phyloP scores from a whole-genome alignment of 2,797 vertebrate genomes.

The Dipus sagitta region DNA sequence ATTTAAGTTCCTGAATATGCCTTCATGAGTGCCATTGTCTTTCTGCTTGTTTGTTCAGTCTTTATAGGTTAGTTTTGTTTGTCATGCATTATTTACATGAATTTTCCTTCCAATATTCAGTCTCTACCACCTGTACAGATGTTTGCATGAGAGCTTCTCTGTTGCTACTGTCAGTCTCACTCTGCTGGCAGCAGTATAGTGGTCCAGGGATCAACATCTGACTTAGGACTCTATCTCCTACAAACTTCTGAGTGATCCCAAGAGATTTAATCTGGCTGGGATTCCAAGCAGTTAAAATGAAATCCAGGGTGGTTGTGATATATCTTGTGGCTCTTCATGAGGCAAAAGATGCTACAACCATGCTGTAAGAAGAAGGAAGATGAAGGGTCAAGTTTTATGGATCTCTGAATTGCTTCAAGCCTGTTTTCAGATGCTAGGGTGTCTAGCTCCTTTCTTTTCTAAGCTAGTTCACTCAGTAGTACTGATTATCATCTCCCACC shows the following conservation, averaged over 20 bases:
- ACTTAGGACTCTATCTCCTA: neutral
- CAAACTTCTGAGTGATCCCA: neutral
- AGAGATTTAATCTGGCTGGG: neutral
- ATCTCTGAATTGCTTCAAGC: neutral
- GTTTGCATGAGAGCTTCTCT: neutral
- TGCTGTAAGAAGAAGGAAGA: neutral
- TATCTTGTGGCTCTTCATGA: neutral
- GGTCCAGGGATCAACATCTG: neutral
- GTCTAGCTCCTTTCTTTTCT: neutral
- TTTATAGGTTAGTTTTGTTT: neutral
- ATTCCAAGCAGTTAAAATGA: neutral
- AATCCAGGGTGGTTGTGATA: neutral
- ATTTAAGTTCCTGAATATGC: neutral
- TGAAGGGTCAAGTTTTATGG: neutral
- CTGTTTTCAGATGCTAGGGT: neutral
- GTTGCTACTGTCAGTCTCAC: neutral
- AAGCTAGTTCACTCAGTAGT: neutral
- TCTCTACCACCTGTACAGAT: rapidly evolving
- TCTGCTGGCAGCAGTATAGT: rapidly evolving
- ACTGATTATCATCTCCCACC: neutral
- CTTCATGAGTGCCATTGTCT: neutral
- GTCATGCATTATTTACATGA: neutral
- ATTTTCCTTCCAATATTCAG: neutral
- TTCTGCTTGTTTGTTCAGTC: neutral
- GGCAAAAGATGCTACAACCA: neutral